Percentiles rank a stretch among this genome's conserved stretches.
These are phyloP conservation scores for Elgaria multicarinata DNA, from an alignment of 2,113 vertebrate genomes.

Conservation along the genomic window DNA sequence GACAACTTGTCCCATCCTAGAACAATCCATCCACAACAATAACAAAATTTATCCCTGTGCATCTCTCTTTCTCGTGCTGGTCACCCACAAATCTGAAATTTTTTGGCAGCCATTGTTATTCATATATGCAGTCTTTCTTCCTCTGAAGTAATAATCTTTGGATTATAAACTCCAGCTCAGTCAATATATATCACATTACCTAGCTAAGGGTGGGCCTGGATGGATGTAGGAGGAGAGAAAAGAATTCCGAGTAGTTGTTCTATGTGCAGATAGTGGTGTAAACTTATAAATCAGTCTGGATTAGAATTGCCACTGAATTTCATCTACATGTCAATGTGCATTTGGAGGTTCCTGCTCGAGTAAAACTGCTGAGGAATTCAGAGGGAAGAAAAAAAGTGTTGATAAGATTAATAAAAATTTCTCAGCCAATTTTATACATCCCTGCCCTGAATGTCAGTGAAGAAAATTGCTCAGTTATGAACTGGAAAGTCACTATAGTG, in stretches of 20 bases:
- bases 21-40: neutral
- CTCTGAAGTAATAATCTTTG: constrained; percentile 11
- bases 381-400: neutral
- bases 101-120: neutral
- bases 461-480: neutral
- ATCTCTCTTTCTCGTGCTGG: neutral
- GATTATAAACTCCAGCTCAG: constrained; percentile 14
- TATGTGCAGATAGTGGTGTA: neutral
- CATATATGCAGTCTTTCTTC: constrained; percentile 5
- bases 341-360: neutral
- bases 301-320: constrained; percentile 14
- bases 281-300: neutral
- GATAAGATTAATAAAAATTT: neutral
- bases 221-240: neutral
- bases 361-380: neutral
- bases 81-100: neutral
- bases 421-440: neutral
- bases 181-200: constrained; percentile 15
- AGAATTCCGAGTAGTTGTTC: neutral
- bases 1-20: too few species aligned
- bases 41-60: neutral
- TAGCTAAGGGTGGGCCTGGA: constrained; percentile 1
- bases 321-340: neutral
- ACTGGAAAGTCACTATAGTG: neutral
- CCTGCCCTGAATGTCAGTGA: neutral